phyloP scores from a whole-genome alignment of 2,797 vertebrate genomes.

The Microctenopoma steveboyesi region DNA sequence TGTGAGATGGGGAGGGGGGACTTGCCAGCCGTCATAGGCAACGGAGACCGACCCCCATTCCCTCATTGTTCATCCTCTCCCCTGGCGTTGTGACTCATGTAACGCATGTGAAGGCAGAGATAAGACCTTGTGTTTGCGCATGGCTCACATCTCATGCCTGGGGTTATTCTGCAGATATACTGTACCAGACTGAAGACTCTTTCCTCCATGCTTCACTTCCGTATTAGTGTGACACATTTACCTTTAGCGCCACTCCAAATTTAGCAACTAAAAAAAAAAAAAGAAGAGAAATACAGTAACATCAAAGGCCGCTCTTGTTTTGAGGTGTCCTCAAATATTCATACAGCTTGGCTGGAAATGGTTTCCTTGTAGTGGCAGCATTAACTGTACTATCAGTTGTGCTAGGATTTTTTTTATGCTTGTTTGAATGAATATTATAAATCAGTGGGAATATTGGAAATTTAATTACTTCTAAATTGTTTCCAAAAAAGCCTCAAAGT shows the following conservation, averaged over 20 bases:
- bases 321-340: background rate
- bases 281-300: background rate
- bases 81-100: constrained; percentile 59
- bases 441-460: background rate
- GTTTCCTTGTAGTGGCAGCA: background rate
- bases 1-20: background rate
- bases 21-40: constrained; percentile 14
- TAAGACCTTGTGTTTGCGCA: constrained; percentile 48
- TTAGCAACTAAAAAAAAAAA: constrained; percentile 7
- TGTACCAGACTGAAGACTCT: constrained; percentile 16
- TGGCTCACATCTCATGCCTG: constrained; percentile 34
- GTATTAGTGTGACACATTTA: constrained; percentile 41
- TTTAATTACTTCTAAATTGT: constrained; percentile 23
- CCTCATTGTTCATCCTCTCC: constrained; percentile 43
- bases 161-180: constrained; percentile 44
- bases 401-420: no score
- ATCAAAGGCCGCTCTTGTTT: background rate
- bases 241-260: constrained; percentile 25
- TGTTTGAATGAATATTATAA: background rate
- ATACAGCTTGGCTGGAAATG: background rate
- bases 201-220: constrained; percentile 9
- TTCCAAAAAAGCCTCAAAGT: constrained; percentile 28
- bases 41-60: background rate
- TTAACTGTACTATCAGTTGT: background rate
- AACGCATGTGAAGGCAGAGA: constrained; percentile 63